Base-by-base conservation (phyloP, 2,797 vertebrate species). In the Catostomus latipinnis region DNA sequence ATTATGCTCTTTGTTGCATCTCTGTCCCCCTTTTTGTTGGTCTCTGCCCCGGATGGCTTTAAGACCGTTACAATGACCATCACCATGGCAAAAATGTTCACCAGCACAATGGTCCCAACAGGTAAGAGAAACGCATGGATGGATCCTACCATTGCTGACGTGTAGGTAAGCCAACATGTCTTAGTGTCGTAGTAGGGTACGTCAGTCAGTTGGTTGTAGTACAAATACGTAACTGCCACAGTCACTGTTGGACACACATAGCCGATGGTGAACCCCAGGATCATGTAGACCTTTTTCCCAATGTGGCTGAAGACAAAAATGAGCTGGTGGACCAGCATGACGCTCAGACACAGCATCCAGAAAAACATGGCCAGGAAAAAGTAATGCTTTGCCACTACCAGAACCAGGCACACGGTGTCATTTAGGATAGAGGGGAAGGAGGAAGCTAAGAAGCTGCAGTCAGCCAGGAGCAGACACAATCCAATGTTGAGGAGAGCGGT, bases 251-350 rank as follows among this genome's bases (percentile, higher is more conserved):
- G 95, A 58, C 85, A 86, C 57, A 91, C 13, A 16, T 96, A 96
- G 48, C 95, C 95, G 0, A 93, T 34, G n/a, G 91, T 87, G 87
- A 91, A 87, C 43, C 93, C 92, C 0, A 95, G 14, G 8, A 92
- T 90, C 90, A 94, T 88, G 75, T 92, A 95, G 22, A 93, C 87
- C 60, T 85, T 89, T 88, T 94, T 96, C 61, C 94, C 90, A 18
- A 94, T 82, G 0, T 92, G 93, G 58, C 83, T 92, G 87, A 96
- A 96, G 73, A 96, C 93, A 12, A 95, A 95, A 78, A 95, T 92
- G 46, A 96, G 91, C 81, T 94, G 93, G 82, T 95, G 93, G 67
- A 95, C 88, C 0, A 96, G 93, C 92, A 94, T 94, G 62, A 90
- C 18, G 58, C 95, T 95, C 84, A 95, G 74, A 65, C 91, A 93